A percentile compares a stretch with the other conserved stretches of the same genome.
phyloP scores from a whole-genome alignment of 2,113 vertebrate genomes.

The Hyperoodon ampullatus region DNA sequence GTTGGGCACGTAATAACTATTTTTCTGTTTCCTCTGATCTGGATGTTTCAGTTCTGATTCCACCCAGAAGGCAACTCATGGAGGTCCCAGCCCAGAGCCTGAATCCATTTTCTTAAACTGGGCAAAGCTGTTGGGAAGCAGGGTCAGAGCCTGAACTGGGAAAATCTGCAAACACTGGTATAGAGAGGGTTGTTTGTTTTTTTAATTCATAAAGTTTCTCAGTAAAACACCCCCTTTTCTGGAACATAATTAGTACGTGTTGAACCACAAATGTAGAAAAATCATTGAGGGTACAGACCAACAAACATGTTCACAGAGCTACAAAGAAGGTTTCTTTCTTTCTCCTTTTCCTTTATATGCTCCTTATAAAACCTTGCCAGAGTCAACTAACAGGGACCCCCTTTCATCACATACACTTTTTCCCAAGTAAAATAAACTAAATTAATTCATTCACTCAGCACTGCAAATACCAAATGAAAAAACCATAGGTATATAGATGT shows the following conservation, averaged over 20 bases:
- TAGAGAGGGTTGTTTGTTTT: not conserved
- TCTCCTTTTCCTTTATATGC: not conserved
- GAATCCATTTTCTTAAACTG: not conserved
- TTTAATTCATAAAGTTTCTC: slow-evolving; percentile 3
- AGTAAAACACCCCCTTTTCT: not conserved
- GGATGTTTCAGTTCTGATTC: not conserved
- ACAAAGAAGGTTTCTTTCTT: slow-evolving; percentile 17
- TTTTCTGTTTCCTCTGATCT: not conserved
- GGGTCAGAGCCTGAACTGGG: slow-evolving; percentile 13
- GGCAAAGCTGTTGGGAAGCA: not conserved
- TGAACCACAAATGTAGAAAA: slow-evolving; percentile 52
- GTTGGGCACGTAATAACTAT: not conserved
- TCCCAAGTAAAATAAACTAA: slow-evolving; percentile 57
- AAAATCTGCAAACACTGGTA: not conserved
- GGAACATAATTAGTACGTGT: slow-evolving; percentile 27
- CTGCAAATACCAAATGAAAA: slow-evolving; percentile 63
- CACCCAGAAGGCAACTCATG: not conserved
- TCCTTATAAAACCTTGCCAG: slow-evolving; percentile 47
- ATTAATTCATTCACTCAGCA: slow-evolving; percentile 56
- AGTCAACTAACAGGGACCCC: slow-evolving; percentile 52
- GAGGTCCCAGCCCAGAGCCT: not conserved
- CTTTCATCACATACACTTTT: slow-evolving; percentile 47
- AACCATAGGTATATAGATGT: slow-evolving; percentile 36
- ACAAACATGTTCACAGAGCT: slow-evolving; percentile 37
- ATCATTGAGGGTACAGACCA: not conserved